A percentile compares a stretch with the other conserved stretches of the same genome.
Evolutionary conservation across 2,113 vertebrate genomes (phyloP).

Genomic region (Scophthalmus maximus): DNA sequence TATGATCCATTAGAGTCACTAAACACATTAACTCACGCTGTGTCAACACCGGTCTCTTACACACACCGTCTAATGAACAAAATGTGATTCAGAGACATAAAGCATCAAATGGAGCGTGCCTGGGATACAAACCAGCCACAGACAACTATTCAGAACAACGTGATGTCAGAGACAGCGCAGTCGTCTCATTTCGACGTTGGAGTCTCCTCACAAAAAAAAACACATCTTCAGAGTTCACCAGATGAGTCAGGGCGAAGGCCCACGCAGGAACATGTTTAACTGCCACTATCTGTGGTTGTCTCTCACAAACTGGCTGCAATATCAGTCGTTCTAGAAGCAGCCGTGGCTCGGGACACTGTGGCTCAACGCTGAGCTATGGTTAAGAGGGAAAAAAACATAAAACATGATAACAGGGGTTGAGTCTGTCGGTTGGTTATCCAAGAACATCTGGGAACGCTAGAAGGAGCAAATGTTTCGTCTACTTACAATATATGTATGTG

Average conservation of each 20-base stretch:
- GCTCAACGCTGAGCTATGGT: slow-evolving; percentile 19
- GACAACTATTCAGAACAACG: slow-evolving; percentile 50
- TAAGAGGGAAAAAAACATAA: slow-evolving; percentile 16
- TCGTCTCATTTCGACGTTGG: slow-evolving; percentile 21
- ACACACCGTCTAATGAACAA: slow-evolving; percentile 73
- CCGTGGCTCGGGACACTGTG: background rate
- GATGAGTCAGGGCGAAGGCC: slow-evolving; percentile 64
- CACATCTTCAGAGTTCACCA: slow-evolving; percentile 36
- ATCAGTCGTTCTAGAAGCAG: slow-evolving; percentile 17
- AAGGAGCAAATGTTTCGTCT: slow-evolving; percentile 38
- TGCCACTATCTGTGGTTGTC: slow-evolving; percentile 57
- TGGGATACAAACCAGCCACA: slow-evolving; percentile 38
- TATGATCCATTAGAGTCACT: slow-evolving; percentile 79
- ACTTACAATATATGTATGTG: slow-evolving; percentile 12
- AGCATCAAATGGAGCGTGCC: slow-evolving; percentile 69
- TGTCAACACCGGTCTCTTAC: slow-evolving; percentile 78
- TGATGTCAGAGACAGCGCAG: slow-evolving; percentile 26
- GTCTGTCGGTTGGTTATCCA: slow-evolving; percentile 57
- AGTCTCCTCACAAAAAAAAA: slow-evolving; percentile 32
- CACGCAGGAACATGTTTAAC: slow-evolving; percentile 53
- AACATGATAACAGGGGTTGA: slow-evolving; percentile 57
- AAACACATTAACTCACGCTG: slow-evolving; percentile 81
- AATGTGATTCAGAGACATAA: slow-evolving; percentile 74
- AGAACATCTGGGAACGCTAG: slow-evolving; percentile 42
- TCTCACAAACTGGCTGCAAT: slow-evolving; percentile 34